Conservation (phyloP, 2,113 vertebrate genomes). For the Sander lucioperca region DNA sequence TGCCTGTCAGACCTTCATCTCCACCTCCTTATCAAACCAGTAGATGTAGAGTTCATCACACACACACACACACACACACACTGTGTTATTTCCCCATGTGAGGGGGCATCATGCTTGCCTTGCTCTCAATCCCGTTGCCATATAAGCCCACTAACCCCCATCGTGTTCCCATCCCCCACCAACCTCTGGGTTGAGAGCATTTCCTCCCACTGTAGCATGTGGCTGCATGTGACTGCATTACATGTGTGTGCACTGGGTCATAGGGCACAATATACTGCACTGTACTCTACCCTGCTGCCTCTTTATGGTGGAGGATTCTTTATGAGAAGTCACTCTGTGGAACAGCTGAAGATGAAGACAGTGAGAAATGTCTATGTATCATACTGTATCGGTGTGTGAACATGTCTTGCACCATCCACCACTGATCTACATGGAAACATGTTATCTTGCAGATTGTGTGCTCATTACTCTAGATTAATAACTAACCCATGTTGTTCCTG, state of each 20-base stretch:
- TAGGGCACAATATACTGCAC: slow-evolving; percentile 9
- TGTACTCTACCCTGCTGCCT: background rate
- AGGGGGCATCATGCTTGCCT: slow-evolving; percentile 28
- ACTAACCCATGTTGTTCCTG: slow-evolving; percentile 1
- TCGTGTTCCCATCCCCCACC: slow-evolving; percentile 60
- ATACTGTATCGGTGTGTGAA: background rate
- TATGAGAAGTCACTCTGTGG: slow-evolving; percentile 5
- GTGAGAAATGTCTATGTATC: background rate
- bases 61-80: background rate
- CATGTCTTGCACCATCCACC: slow-evolving; percentile 25
- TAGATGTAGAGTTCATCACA: slow-evolving; percentile 31
- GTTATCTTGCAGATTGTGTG: slow-evolving; percentile 24
- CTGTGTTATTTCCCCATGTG: slow-evolving; percentile 41
- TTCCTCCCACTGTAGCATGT: slow-evolving; percentile 64
- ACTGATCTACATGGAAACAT: background rate
- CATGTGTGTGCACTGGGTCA: slow-evolving; percentile 46
- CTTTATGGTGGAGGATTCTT: background rate
- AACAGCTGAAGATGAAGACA: slow-evolving; percentile 8
- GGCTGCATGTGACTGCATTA: slow-evolving; percentile 60
- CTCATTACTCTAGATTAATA: slow-evolving; percentile 44
- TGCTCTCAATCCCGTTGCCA: slow-evolving; percentile 51
- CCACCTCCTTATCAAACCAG: slow-evolving; percentile 27
- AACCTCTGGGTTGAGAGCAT: slow-evolving; percentile 54
- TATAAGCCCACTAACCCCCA: slow-evolving; percentile 64
- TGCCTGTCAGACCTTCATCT: slow-evolving; percentile 31